phyloP scores from a whole-genome alignment of 2,797 vertebrate genomes.

The Chanos chanos region DNA sequence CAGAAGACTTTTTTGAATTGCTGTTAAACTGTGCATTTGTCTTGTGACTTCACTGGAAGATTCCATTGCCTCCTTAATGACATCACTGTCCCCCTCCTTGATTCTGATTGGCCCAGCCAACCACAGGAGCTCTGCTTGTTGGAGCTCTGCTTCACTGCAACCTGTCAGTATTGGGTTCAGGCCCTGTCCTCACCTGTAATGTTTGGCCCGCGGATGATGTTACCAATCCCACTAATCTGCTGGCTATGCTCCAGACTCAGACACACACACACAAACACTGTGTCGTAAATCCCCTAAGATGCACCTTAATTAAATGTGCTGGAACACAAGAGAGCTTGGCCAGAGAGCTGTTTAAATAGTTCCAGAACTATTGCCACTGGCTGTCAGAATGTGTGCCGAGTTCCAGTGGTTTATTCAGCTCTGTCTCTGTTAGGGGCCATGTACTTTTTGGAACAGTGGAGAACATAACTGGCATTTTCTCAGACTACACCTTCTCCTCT shows the following conservation, averaged over 20 bases:
- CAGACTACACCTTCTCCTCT: neutral
- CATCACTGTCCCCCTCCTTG: constrained; percentile 5
- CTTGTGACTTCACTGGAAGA: too few species aligned
- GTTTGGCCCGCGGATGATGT: constrained; percentile 39
- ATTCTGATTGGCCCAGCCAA: constrained; percentile 14
- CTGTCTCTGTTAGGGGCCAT: constrained; percentile 16
- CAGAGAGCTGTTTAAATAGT: constrained; percentile 42
- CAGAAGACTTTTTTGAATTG: too few species aligned
- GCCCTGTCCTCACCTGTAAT: constrained; percentile 29
- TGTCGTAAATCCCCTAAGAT: constrained; percentile 48
- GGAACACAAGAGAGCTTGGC: constrained; percentile 45
- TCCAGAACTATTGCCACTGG: constrained; percentile 42
- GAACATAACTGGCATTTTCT: constrained; percentile 3
- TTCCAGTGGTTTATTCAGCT: constrained; percentile 47
- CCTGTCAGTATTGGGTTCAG: constrained; percentile 23
- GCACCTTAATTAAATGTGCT: constrained; percentile 53
- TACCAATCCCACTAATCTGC: constrained; percentile 48
- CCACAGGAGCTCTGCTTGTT: neutral
- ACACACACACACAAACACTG: constrained; percentile 48
- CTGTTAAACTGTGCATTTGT: too few species aligned
- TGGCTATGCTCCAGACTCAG: constrained; percentile 49
- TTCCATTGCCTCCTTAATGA: too few species aligned
- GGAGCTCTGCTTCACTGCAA: constrained; percentile 5
- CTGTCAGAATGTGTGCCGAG: constrained; percentile 36
- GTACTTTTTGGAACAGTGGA: constrained; percentile 2